phyloP scores from a whole-genome alignment of 2,888 invertebrate species.

The Thyatira batis region DNA sequence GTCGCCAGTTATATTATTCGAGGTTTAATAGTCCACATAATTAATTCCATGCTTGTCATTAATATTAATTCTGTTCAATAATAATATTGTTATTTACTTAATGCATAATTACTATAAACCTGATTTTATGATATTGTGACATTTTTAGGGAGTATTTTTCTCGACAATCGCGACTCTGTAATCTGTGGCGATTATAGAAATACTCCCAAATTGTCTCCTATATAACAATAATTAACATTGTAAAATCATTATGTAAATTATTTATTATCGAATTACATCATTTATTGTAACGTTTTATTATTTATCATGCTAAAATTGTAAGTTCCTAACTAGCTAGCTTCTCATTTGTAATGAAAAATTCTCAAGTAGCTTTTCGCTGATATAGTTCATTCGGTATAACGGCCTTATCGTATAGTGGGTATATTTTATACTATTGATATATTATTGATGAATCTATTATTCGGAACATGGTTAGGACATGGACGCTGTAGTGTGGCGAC shows the following conservation, averaged over 20 bases:
- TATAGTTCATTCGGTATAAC: constrained; percentile 51
- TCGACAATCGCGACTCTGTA: constrained; percentile 28
- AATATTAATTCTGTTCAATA: constrained; percentile 58
- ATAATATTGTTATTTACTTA: constrained; percentile 65
- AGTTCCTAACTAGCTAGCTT: constrained; percentile 80
- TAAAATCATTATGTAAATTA: constrained; percentile 74
- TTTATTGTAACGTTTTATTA: constrained; percentile 67
- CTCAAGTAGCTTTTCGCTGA: constrained; percentile 58
- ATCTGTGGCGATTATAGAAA: constrained; percentile 52
- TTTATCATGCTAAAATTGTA: constrained; percentile 77
- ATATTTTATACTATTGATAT: constrained; percentile 55
- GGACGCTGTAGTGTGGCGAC: constrained; percentile 25
- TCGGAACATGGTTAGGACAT: constrained; percentile 51
- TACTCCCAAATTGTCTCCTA: constrained; percentile 67
- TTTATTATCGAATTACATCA: constrained; percentile 72
- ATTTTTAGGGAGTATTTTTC: constrained; percentile 72
- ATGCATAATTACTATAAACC: constrained; percentile 72
- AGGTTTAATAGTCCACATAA: constrained; percentile 40
- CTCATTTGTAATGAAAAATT: constrained; percentile 62
- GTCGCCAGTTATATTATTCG: constrained; percentile 45
- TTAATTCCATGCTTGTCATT: constrained; percentile 63
- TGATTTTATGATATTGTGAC: constrained; percentile 57
- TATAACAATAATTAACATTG: constrained; percentile 58
- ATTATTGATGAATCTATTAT: constrained; percentile 54
- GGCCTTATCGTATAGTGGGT: constrained; percentile 47